Evolutionary conservation across 2,113 vertebrate genomes (phyloP).

Genomic region (Suncus etruscus): DNA sequence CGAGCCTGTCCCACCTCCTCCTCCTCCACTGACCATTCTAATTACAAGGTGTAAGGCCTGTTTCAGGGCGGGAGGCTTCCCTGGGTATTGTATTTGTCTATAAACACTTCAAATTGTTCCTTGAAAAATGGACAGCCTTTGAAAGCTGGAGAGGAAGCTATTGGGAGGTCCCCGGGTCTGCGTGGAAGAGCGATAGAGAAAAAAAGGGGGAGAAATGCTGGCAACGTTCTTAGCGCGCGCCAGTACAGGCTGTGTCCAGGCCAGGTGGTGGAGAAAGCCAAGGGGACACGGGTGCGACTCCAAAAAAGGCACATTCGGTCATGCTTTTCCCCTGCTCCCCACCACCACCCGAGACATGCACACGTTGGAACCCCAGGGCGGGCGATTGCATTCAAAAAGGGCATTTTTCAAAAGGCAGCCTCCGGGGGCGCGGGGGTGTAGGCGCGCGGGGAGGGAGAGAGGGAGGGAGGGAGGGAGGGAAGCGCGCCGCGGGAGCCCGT

Average conservation of each 20-base stretch:
- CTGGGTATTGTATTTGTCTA: conserved; percentile 68
- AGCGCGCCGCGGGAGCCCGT: conserved; percentile 58
- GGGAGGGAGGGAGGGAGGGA: background rate
- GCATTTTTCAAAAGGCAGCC: conserved; percentile 78
- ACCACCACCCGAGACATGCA: background rate
- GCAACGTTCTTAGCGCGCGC: conserved; percentile 40
- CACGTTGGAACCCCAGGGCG: conserved; percentile 28
- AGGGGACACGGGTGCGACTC: conserved; percentile 59
- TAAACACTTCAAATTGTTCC: conserved; percentile 80
- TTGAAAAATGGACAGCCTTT: conserved; percentile 72
- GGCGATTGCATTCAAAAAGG: conserved; percentile 64
- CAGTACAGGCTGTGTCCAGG: conserved; percentile 40
- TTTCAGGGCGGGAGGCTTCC: conserved; percentile 53
- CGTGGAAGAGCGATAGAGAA: conserved; percentile 48
- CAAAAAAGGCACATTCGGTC: conserved; percentile 74
- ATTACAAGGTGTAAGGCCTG: conserved; percentile 9
- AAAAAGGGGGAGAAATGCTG: conserved; percentile 49
- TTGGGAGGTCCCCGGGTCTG: conserved; percentile 12
- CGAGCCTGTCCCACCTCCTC: background rate
- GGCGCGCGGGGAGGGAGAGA: background rate
- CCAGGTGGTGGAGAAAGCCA: conserved; percentile 35
- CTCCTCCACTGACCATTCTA: background rate
- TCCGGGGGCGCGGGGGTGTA: conserved; percentile 31
- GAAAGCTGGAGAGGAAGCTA: conserved; percentile 75
- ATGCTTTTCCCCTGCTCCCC: too few relatives aligned